phyloP scores from a whole-genome alignment of 2,888 invertebrate species.

The Subacronicta megacephala region DNA sequence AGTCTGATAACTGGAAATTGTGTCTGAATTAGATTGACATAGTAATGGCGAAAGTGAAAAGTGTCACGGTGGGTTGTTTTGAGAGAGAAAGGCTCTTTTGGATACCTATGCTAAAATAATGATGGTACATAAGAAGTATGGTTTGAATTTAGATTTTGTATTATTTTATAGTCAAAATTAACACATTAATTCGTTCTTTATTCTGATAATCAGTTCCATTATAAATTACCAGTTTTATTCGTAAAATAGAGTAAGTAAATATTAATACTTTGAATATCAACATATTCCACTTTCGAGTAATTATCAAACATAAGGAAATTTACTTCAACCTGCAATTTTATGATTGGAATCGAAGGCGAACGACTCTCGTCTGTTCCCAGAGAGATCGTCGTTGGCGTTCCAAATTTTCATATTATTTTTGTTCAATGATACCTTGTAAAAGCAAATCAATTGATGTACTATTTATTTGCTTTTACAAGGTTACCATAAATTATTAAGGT shows the following conservation, averaged over 20 bases:
- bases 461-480: too few species aligned
- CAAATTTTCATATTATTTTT: constrained; percentile 10
- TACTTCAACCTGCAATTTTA: constrained; percentile 45
- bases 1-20: constrained; percentile 76
- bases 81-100: constrained; percentile 81
- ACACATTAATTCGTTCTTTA: constrained; percentile 38
- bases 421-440: too few species aligned
- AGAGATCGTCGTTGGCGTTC: constrained; percentile 21
- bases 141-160: constrained; percentile 44
- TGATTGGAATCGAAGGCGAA: constrained; percentile 49
- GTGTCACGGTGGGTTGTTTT: constrained; percentile 83
- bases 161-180: too few species aligned
- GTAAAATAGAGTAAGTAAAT: too few species aligned
- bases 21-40: constrained; percentile 83
- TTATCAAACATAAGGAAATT: constrained; percentile 47
- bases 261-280: constrained; percentile 13
- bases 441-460: too few species aligned
- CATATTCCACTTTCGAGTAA: constrained; percentile 28
- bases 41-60: constrained; percentile 84
- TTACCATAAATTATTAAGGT: too few species aligned
- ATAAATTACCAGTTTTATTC: too few species aligned
- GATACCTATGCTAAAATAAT: constrained; percentile 63
- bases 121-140: constrained; percentile 53
- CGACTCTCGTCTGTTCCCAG: constrained; percentile 21
- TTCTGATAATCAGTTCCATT: too few species aligned